phyloP scores from a whole-genome alignment of 2,113 vertebrate genomes.

The Falco punctatus region DNA sequence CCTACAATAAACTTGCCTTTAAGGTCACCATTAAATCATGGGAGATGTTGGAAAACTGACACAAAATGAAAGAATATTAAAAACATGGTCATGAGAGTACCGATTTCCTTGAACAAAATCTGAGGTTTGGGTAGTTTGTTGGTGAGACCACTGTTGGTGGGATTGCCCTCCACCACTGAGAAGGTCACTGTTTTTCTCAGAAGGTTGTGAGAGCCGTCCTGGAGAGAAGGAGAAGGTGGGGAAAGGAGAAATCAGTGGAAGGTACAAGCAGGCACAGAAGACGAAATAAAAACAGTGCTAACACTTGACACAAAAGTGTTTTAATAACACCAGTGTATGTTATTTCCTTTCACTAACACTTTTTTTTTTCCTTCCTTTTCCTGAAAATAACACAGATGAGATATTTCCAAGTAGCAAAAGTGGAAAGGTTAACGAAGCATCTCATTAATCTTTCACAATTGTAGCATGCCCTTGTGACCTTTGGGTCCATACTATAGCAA shows the following conservation, averaged over 20 bases:
- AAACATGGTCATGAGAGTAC: neutral
- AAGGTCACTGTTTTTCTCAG: neutral
- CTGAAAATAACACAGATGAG: conserved; percentile 43
- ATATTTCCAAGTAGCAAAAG: conserved; percentile 49
- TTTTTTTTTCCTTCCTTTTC: neutral
- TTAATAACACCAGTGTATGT: neutral
- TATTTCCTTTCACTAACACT: neutral
- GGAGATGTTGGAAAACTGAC: neutral
- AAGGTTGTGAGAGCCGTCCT: neutral
- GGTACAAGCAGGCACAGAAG: neutral
- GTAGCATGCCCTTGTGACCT: conserved; percentile 63
- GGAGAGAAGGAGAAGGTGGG: neutral
- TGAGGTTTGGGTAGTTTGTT: neutral
- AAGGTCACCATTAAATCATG: neutral
- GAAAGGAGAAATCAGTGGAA: neutral
- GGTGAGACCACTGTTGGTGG: neutral
- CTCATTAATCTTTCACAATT: conserved; percentile 74
- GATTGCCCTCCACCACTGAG: neutral
- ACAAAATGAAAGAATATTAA: neutral
- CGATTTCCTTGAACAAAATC: neutral
- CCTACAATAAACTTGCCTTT: neutral
- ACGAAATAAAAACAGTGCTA: neutral
- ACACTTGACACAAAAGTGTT: neutral
- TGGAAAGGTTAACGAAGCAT: conserved; percentile 73
- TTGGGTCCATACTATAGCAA: neutral